phyloP scores from a whole-genome alignment of 1,140 invertebrate species.

The Idris sp. region DNA sequence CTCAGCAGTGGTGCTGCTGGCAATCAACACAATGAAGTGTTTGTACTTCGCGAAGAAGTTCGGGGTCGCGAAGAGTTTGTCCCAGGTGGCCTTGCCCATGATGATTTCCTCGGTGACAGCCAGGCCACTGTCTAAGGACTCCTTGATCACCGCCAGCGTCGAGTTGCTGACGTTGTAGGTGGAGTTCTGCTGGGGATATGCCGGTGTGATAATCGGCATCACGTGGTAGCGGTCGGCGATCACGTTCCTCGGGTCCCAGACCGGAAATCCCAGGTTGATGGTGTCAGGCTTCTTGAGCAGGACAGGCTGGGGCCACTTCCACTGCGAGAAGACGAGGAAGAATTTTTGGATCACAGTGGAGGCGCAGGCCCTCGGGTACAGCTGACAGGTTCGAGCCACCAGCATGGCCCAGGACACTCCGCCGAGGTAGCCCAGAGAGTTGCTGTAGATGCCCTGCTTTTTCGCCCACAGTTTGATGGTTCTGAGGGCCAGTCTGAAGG shows the following conservation, averaged over 20 bases:
- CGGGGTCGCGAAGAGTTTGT: too few species aligned
- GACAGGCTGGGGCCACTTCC: conserved; percentile 99
- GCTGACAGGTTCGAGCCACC: conserved; percentile 97
- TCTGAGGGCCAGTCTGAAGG: conserved; percentile 94
- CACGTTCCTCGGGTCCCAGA: conserved; percentile 97
- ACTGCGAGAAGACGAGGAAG: conserved; percentile 97
- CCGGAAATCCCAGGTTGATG: conserved; percentile 92
- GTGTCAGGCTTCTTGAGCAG: conserved; percentile 94
- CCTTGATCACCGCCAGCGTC: conserved; percentile 94
- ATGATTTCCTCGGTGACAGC: too few species aligned
- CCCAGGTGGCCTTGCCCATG: too few species aligned
- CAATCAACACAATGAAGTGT: too few species aligned
- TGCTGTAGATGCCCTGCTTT: conserved; percentile 98
- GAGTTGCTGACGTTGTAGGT: conserved; percentile 99
- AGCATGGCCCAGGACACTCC: conserved; percentile 99
- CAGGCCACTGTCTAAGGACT: too few species aligned
- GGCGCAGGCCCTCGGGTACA: conserved; percentile 98
- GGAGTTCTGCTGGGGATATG: conserved; percentile 99
- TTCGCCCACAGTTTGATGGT: conserved; percentile 99
- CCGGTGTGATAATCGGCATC: conserved; percentile 99
- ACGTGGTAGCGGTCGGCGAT: conserved; percentile 94
- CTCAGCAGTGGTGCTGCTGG: too few species aligned
- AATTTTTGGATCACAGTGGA: conserved; percentile 98
- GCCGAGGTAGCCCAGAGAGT: conserved; percentile 97
- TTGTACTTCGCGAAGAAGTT: too few species aligned